Evolutionary conservation across 2,113 vertebrate genomes (phyloP), one percentile per base, ranked within the genome.

Genomic region (Apistogramma diplotaenia): DNA sequence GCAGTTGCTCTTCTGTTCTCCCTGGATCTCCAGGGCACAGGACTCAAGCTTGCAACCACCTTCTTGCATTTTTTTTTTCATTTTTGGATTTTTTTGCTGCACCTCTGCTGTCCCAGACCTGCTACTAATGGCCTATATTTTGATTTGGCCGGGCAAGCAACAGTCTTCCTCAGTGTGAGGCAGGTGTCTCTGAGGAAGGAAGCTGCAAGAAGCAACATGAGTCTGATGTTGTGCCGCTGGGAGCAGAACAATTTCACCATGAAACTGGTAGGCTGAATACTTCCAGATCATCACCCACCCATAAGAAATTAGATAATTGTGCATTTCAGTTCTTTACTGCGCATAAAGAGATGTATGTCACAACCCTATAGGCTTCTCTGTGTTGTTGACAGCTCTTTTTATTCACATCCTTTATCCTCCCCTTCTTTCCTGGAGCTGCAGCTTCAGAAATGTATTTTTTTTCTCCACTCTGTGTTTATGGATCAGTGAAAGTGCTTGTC

Each of bases 171-270:
- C 77, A 29, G 35, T 62, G 85, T 83, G 78, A 76, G 75, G 93
- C 95, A 96, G 96, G 95, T 96, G 96, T 92, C 57, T 87, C 55
- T 46, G 62, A 77, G 40, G 76, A 67, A 54, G 76, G 53, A 81
- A 53, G 70, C 76, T 74, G 73, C 85, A 53, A 12, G 72, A 76
- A 33, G 80, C 54, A 95, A 88, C 82, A 98, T 97, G 97, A 98
- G 95, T 92, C 76, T 94, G 94, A 96, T 96, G 96, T 94, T 98
- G 88, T 97, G 97, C 95, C 95, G 96, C 80, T 97, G 97, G 97
- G 97, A 99, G 6, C 96, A 96, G 82, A 97, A 96, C 94, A 97
- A 95, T 92, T 87, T 86, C 93, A 95, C 95, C 93, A 98, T 98
- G 97, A 98, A 99, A 89, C 96, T 99, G 97, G 98, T 99, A 96